A percentile compares a stretch with the other conserved stretches of the same genome.
Evolutionary conservation across 2,113 vertebrate species (phyloP).

Genomic region (Thomomys bottae): DNA sequence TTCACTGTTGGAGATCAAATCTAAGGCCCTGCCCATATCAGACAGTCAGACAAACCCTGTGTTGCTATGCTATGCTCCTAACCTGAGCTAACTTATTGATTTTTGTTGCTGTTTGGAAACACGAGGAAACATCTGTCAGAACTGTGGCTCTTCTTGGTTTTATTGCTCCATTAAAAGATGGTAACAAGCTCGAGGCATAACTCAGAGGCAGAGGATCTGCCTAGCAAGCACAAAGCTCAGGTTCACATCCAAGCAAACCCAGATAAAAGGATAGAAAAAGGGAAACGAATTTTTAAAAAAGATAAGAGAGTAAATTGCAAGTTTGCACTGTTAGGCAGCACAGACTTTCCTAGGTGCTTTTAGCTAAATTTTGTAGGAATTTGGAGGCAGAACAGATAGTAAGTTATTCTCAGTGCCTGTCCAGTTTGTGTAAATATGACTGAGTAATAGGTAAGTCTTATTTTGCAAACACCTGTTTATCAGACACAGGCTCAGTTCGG

Average conservation of each 20-base stretch:
- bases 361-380: background rate
- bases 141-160: slow-evolving; percentile 17
- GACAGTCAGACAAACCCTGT: no score
- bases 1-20: no score
- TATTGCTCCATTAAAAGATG: background rate
- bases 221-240: no score
- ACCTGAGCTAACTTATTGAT: background rate
- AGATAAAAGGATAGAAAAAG: background rate
- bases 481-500: background rate
- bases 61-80: no score
- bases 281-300: background rate
- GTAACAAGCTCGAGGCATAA: no score
- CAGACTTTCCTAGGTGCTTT: background rate
- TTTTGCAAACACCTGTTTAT: slow-evolving; percentile 19
- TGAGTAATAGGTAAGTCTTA: background rate
- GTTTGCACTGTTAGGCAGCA: background rate
- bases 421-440: background rate
- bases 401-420: background rate
- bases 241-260: no score
- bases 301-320: background rate
- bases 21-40: no score
- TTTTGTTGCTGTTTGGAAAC: background rate
- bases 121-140: background rate
- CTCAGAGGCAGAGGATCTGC: no score
- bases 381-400: background rate